Evolutionary conservation across 2,888 invertebrate species (phyloP), one percentile per base, ranked within the genome.

Genomic region (Ormyrus rosae): DNA sequence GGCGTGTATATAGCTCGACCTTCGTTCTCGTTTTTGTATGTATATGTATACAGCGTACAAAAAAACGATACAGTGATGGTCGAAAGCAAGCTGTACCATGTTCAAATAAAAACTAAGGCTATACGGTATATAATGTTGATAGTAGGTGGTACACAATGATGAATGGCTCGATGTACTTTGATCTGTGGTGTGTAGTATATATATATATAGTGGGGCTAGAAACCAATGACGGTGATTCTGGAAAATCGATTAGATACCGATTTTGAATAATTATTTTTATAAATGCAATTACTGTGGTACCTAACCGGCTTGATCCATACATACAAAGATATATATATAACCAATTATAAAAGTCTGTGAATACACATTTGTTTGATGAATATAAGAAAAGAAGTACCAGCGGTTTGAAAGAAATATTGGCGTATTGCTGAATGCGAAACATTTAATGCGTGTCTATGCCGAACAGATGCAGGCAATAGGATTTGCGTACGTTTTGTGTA

Each of bases 221-320:
- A 34, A 34, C 34, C 34, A 34, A 67, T 78, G 78, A 78, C 71
- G 34, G 34, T 13, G 50, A n/a, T 1, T 60, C 72, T 65, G 67
- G n/a, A 60, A 58, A 58, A 67, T 60, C 78, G 71, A 78, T 78
- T 78, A 72, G 60, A 72, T 78, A 78, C 69, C 11, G 6, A 58
- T 45, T 10, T 5, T 34, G 34, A 34, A 34, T 34, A 34, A 34
- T 34, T 34, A 34, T 34, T 34, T 34, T 34, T 34, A 0, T 34
- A 34, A 34, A 34, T 34, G 3, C 34, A 34, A 51, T 53, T 63
- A 55, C 45, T 73, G 11, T 13, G 7, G 63, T 46, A 53, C 45
- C 53, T 72, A 64, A 64, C 56, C 73, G 48, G n/a, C 5, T 73
- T 46, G n/a, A 48, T 73, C 45, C 53, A 13, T 45, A 50, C n/a